Evolutionary conservation across 2,797 vertebrate species (phyloP), one percentile per base, ranked within the genome.

Genomic region (Semotilus atromaculatus): DNA sequence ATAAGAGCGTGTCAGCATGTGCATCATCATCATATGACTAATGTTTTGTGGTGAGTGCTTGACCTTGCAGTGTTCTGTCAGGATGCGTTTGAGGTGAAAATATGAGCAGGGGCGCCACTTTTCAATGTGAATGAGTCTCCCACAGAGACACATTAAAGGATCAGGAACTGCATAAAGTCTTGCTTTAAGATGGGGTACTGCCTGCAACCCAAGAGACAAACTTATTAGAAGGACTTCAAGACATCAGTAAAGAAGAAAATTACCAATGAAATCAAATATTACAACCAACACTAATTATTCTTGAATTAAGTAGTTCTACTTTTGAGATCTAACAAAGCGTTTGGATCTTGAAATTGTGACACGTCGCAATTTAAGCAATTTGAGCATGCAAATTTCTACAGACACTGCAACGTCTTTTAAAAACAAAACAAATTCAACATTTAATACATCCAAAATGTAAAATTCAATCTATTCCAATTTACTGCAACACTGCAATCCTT

Each of bases 131-230:
- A 76, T 58, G 34, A 81, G n/a, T 51, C 64, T 85, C 29, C 83
- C 77, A 85, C 40, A 68, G 71, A 88, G 85, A 86, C 80, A 86
- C 71, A 78, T 83, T 67, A 58, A 66, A 62, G 74, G 81, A 88
- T 85, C 38, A 79, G 31, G 77, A 88, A 71, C 67, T 87, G 86
- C 72, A 85, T 88, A 74, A 68, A 85, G 81, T 53, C 82, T 83
- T 43, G 45, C 85, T 85, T 87, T 55, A 36, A 80, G 85, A 81
- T 73, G 36, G 74, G 75, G 71, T 85, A 53, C 82, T 23, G 72
- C 53, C 79, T 84, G 74, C 78, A 72, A 67, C 31, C 60, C 36
- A 26, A 74, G 43, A 88, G 60, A 85, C n/a, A 67, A 29, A 83
- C 40, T 38, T 55, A 81, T 71, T 38, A 53, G 34, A 72, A 74